Percentiles rank a stretch among this genome's conserved stretches.
Conservation (phyloP, 2,888 invertebrate genomes). For the Campopleginae sp. region DNA sequence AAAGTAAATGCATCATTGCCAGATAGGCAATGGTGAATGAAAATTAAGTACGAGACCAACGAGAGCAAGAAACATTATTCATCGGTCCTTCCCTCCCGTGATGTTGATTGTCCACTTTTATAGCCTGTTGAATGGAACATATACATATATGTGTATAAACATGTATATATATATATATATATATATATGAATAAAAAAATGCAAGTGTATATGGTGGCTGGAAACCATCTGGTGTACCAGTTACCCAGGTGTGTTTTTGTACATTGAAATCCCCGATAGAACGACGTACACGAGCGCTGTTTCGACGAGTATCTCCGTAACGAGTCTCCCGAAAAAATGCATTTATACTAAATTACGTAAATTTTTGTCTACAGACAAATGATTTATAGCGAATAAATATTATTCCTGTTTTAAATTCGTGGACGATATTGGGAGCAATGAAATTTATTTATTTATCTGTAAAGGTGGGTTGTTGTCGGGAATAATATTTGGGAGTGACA, state of each 20-base stretch:
- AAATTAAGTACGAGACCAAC: conserved; percentile 32
- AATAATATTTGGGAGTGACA: background rate
- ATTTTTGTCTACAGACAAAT: background rate
- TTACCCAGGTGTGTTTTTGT: conserved; percentile 57
- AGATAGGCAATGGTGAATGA: conserved; percentile 42
- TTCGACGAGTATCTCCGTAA: background rate
- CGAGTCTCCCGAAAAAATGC: background rate
- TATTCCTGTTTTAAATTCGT: background rate
- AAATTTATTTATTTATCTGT: background rate
- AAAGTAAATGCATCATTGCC: conserved; percentile 41
- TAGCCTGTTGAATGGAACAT: background rate
- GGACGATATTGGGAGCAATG: too few relatives aligned
- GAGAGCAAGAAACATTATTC: conserved; percentile 44
- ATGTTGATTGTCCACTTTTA: conserved; percentile 22
- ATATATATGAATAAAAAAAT: background rate
- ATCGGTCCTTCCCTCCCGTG: conserved; percentile 26
- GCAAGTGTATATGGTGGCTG: conserved; percentile 26
- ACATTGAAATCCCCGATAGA: conserved; percentile 49
- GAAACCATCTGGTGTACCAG: conserved; percentile 62
- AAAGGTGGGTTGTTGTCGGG: background rate
- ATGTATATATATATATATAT: conserved; percentile 17
- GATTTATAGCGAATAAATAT: background rate
- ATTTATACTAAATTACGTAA: background rate
- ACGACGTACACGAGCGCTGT: background rate
- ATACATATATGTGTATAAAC: background rate